Evolutionary conservation across 2,113 vertebrate genomes (phyloP), one percentile per base, ranked within the genome.

Genomic region (Neotragus pygmaeus): DNA sequence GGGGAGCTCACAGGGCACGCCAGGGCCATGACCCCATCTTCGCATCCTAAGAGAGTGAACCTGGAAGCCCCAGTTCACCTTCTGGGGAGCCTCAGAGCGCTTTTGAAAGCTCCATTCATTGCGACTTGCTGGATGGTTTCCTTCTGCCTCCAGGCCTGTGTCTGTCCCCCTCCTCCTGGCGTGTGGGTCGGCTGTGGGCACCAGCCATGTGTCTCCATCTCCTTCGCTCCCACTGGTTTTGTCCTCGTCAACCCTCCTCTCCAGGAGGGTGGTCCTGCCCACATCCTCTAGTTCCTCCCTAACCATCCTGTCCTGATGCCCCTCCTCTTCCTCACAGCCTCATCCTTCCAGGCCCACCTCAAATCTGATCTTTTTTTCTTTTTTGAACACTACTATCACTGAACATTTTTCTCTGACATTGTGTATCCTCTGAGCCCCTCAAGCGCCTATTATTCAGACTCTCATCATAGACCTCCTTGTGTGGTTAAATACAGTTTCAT

Each of bases 121-220:
- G 47, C 0, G 25, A 14, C 23, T 49, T 28, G 28, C 39, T 14
- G 12, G 30, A 12, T 0, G 49, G 78, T 15, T 53, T 60, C 28
- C 53, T 10, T 4, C 14, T 1, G 17, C 30, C 15, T n/a, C 66
- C 55, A 8, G 30, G 19, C n/a, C 78, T 21, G 14, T 27, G 47
- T 8, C 78, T 43, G 5, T 21, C 28, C 39, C 51, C 27, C 15
- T 28, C 30, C 2, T n/a, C 21, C 21, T 1, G 19, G 30, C 8
- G 0, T 14, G 25, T 4, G 28, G 33, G 23, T 55, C 75, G 9
- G 55, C 12, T 2, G 0, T 17, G 0, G 4, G 5, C 27, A 85
- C 27, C 6, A 11, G 45, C 33, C 51, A 5, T 0, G 0, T 6
- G 49, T 55, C 25, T 12, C n/a, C 43, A 3, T 0, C 51, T 6